Percentiles rank a stretch among this genome's conserved stretches.
phyloP scores from a whole-genome alignment of 2,797 vertebrate species.

The Eulemur albifrons region DNA sequence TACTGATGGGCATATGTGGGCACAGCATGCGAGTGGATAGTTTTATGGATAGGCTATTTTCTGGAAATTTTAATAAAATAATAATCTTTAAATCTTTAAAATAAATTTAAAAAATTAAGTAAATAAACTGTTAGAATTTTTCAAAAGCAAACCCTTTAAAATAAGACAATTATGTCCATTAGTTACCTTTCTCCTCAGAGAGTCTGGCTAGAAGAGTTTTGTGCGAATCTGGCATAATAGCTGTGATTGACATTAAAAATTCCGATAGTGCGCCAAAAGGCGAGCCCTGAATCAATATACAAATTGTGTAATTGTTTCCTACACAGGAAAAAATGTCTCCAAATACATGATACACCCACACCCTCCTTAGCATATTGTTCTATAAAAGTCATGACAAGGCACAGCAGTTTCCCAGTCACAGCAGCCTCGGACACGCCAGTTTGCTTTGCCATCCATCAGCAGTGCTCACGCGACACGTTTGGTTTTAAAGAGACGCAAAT shows the following conservation, averaged over 20 bases:
- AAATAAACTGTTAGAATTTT: slow-evolving; percentile 26
- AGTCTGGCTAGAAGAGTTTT: slow-evolving; percentile 61
- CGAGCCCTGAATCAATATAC: slow-evolving; percentile 87
- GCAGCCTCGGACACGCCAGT: slow-evolving; percentile 29
- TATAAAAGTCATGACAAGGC: slow-evolving; percentile 70
- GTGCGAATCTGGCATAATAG: slow-evolving; percentile 79
- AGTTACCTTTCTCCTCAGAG: slow-evolving; percentile 76
- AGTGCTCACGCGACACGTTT: slow-evolving; percentile 20
- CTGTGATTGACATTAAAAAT: slow-evolving; percentile 78
- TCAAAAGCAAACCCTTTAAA: slow-evolving; percentile 87
- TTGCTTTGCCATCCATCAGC: slow-evolving; percentile 33
- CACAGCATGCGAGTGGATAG: background rate
- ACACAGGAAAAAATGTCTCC: slow-evolving; percentile 86
- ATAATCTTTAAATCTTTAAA: slow-evolving; percentile 4
- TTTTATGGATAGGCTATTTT: background rate
- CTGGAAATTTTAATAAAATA: slow-evolving; percentile 9
- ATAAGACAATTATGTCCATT: slow-evolving; percentile 80
- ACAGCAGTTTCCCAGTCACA: slow-evolving; percentile 40
- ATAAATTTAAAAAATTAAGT: too few species aligned
- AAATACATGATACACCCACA: slow-evolving; percentile 86
- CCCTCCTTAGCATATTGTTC: slow-evolving; percentile 86
- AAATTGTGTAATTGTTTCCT: slow-evolving; percentile 85
- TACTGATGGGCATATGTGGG: background rate
- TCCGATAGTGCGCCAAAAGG: slow-evolving; percentile 81
- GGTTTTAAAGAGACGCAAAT: slow-evolving; percentile 49